These are phyloP conservation scores for Drosophila funebris DNA, from an alignment of 1,140 invertebrate genomes.

Conservation along the genomic window DNA sequence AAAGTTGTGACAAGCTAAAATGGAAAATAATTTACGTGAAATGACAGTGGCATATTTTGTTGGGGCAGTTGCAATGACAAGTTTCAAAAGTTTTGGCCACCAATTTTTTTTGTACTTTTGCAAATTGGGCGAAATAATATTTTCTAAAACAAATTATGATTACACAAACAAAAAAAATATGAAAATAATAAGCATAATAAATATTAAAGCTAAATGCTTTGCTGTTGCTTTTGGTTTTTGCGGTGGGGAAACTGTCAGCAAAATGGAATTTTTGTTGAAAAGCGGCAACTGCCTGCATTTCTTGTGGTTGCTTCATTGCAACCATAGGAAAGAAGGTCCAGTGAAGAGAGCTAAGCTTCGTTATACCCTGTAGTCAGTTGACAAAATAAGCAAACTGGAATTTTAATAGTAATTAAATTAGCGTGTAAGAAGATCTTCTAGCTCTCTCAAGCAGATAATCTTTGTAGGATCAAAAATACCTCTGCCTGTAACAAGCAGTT, in stretches of 20 bases:
- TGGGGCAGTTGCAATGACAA: background rate
- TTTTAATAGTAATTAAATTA: too few species aligned
- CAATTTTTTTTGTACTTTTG: background rate
- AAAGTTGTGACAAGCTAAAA: conserved; percentile 56
- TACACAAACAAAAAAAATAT: conserved; percentile 28
- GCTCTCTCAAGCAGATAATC: too few species aligned
- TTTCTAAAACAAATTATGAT: conserved; percentile 1
- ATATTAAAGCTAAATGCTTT: conserved; percentile 21
- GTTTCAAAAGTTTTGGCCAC: conserved; percentile 5
- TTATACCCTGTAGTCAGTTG: background rate
- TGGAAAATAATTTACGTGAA: conserved; percentile 48
- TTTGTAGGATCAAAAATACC: too few species aligned
- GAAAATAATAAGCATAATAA: conserved; percentile 12
- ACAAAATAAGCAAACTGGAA: too few species aligned
- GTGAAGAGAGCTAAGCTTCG: background rate
- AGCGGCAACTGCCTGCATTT: conserved; percentile 31
- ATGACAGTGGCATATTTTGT: conserved; percentile 25
- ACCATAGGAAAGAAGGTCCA: background rate
- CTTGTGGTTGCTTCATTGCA: conserved; percentile 20
- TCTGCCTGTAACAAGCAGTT: too few species aligned
- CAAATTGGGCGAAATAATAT: background rate
- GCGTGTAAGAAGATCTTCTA: too few species aligned
- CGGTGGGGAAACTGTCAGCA: conserved; percentile 46
- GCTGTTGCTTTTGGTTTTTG: conserved; percentile 43
- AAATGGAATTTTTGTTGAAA: conserved; percentile 66